These are phyloP conservation scores for Mirounga angustirostris DNA, from an alignment of 2,113 vertebrate genomes.

Conservation along the genomic window DNA sequence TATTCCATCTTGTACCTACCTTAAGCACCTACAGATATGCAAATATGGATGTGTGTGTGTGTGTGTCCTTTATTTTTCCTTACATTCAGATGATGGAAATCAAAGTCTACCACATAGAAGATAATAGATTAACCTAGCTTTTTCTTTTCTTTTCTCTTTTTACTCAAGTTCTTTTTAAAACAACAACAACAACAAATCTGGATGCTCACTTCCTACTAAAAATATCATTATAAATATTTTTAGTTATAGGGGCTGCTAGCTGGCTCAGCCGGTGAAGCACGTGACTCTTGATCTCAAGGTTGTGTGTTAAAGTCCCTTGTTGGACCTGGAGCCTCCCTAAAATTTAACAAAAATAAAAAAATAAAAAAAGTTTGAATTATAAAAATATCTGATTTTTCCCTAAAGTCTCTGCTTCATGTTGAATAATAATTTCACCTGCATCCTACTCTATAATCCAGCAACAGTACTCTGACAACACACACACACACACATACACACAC, in stretches of 20 bases:
- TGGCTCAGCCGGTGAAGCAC: background rate
- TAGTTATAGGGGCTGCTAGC: background rate
- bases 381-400: conserved; percentile 7
- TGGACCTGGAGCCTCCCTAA: background rate
- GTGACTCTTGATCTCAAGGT: background rate
- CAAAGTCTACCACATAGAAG: background rate
- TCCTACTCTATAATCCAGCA: background rate
- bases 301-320: background rate
- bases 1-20: background rate
- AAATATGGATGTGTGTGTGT: background rate
- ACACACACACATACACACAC: background rate
- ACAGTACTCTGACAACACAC: background rate
- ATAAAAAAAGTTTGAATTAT: background rate
- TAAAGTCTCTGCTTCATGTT: conserved; percentile 9
- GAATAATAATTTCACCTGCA: background rate
- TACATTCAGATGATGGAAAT: background rate
- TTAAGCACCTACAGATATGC: background rate
- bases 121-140: background rate
- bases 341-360: background rate
- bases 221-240: conserved; percentile 12
- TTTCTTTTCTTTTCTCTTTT: background rate
- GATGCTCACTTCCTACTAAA: background rate
- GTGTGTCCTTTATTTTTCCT: background rate
- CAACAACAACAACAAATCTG: background rate
- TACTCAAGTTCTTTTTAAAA: conserved; percentile 27